Evolutionary conservation across 2,113 vertebrate species (phyloP).

Genomic region (Hassar affinis): DNA sequence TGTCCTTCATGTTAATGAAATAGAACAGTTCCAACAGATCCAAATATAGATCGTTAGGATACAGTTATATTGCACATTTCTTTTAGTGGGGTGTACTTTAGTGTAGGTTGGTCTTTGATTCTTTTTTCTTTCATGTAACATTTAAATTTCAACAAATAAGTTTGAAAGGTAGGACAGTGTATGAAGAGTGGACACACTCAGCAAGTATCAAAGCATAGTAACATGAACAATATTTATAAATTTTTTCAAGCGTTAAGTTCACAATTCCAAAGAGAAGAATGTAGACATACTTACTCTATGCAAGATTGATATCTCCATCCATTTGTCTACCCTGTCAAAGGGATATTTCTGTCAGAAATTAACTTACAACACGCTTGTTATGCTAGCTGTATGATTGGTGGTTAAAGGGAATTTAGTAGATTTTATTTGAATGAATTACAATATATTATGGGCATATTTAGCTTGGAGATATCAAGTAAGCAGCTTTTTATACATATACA

Average conservation of each 20-base stretch:
- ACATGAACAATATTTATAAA: neutral
- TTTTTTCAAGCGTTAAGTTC: neutral
- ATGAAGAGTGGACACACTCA: neutral
- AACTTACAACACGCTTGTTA: neutral
- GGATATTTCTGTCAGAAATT: neutral
- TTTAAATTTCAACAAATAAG: neutral
- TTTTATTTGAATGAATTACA: neutral
- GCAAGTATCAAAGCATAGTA: neutral
- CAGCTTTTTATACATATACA: neutral
- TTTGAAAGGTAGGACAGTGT: neutral
- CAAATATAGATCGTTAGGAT: neutral
- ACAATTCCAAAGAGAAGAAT: neutral
- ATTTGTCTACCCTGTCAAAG: neutral
- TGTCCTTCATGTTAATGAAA: slow-evolving; percentile 34
- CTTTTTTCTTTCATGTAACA: neutral
- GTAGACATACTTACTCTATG: no score
- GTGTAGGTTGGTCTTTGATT: neutral
- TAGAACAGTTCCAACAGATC: slow-evolving; percentile 12
- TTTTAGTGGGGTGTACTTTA: neutral
- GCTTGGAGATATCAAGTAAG: neutral
- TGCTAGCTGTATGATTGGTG: neutral
- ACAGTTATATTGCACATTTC: neutral
- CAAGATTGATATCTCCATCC: no score
- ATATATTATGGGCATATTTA: neutral
- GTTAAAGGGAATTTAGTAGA: neutral